These are phyloP conservation scores for Heteropelma amictum DNA, from an alignment of 2,888 invertebrate genomes.

Conservation along the genomic window DNA sequence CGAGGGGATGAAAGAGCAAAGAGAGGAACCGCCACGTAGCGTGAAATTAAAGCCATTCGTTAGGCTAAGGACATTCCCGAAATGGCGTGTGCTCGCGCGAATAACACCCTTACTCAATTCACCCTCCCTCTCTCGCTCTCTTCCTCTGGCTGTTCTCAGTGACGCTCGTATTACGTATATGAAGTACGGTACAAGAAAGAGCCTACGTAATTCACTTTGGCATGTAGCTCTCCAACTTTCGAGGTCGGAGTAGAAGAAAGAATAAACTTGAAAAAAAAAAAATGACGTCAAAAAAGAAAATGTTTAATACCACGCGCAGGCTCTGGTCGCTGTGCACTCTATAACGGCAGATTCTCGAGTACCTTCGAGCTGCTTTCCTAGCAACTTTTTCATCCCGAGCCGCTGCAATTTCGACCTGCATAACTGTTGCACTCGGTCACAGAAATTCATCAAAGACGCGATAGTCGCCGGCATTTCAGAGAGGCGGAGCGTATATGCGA, in stretches of 20 bases:
- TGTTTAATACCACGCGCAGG: background rate
- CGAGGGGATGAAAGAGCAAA: constrained; percentile 16
- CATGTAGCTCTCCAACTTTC: constrained; percentile 1
- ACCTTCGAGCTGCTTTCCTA: constrained; percentile 2
- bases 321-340: constrained; percentile 10
- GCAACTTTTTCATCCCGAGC: constrained; percentile 11
- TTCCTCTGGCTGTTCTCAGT: constrained; percentile 4
- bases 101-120: constrained; percentile 43
- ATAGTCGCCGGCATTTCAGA: background rate
- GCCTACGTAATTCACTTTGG: constrained; percentile 37
- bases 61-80: constrained; percentile 61
- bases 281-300: constrained; percentile 45
- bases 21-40: constrained; percentile 54
- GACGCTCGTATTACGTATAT: constrained; percentile 7
- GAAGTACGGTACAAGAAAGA: background rate
- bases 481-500: background rate
- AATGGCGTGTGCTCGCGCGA: constrained; percentile 57
- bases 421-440: constrained; percentile 17
- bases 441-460: constrained; percentile 46
- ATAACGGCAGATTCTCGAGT: constrained; percentile 20
- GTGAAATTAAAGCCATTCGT: constrained; percentile 68
- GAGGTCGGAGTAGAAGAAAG: constrained; percentile 57
- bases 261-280: constrained; percentile 38
- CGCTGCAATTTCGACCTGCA: constrained; percentile 6
- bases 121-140: constrained; percentile 14